Base-by-base conservation (phyloP, 1,140 invertebrate species). In the Agrilus planipennis region DNA sequence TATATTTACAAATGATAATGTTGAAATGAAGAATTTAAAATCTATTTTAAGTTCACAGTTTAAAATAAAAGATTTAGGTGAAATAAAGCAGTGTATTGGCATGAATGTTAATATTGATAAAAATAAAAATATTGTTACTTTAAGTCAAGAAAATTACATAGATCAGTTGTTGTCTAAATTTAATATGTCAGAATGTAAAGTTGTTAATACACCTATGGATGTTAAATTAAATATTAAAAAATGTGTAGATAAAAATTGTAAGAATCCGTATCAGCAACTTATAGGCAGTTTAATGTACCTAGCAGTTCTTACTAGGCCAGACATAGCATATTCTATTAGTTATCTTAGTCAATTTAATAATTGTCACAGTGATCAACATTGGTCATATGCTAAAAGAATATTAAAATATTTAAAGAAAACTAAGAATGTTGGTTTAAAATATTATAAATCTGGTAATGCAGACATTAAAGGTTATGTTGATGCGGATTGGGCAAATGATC, bases 341-440 rank as follows among this genome's bases (percentile, higher is more conserved):
- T 46, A 38, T 32, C 34, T 35, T 3, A 54, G 54, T 14, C 47
- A 55, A 37, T 64, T 51, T 46, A 44, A 52, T 10, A 46, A 47
- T 29, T 47, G 46, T 20, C 49, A 39, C 17, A 46, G 39, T 19
- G 34, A 39, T 39, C 23, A 27, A 12, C 54, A 59, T 39, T 65
- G 60, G 47, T 38, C 43, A 34, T 49, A 53, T 21, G 55, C 52
- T 0, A 65, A 65, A 40, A 45, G 56, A 29, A 49, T 68, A 4
- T 47, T 66, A 7, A 22, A 52, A 18, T 67, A 68, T 46, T 44
- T 69, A 1, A 57, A 59, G 29, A 55, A 47, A 23, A 67, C 65
- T 31, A 35, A 41, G 27, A 45, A 51, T 37, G 11, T 36, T 16
- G 47, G 49, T 15, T 37, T 53, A 30, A 34, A 51, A 22, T 47